Evolutionary conservation across 2,797 vertebrate species (phyloP).

Genomic region (Bovichtus variegatus): DNA sequence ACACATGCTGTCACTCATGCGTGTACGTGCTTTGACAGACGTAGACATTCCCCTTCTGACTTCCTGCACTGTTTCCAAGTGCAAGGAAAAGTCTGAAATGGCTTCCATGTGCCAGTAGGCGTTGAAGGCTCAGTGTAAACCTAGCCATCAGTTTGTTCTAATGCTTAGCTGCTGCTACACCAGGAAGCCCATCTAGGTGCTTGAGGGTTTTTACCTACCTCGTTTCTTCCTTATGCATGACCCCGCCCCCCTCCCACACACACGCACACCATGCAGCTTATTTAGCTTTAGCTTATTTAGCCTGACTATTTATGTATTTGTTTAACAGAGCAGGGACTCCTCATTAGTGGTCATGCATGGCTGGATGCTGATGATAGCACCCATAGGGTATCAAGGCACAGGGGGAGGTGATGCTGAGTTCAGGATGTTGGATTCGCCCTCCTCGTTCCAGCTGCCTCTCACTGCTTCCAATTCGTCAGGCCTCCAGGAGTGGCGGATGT

Average conservation of each 20-base stretch:
- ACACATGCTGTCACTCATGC: constrained; percentile 59
- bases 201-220: constrained; percentile 41
- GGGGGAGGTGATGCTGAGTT: constrained; percentile 62
- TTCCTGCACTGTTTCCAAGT: constrained; percentile 55
- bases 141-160: constrained; percentile 37
- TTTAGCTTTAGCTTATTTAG: constrained; percentile 63
- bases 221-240: constrained; percentile 26
- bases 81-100: constrained; percentile 60
- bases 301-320: constrained; percentile 69
- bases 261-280: constrained; percentile 40
- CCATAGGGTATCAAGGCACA: constrained; percentile 56
- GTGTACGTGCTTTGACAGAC: constrained; percentile 53
- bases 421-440: constrained; percentile 48
- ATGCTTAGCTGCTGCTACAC: constrained; percentile 48
- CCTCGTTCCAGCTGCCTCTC: constrained; percentile 36
- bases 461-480: constrained; percentile 35
- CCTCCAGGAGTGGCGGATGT: constrained; percentile 58
- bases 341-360: constrained; percentile 67
- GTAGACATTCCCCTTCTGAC: constrained; percentile 47
- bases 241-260: neutral
- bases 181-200: constrained; percentile 45
- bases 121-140: constrained; percentile 61
- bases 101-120: constrained; percentile 73
- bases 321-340: constrained; percentile 60
- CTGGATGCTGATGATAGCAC: constrained; percentile 60